These are phyloP conservation scores for Chionis minor DNA, from an alignment of 2,113 vertebrate species.

Conservation along the genomic window DNA sequence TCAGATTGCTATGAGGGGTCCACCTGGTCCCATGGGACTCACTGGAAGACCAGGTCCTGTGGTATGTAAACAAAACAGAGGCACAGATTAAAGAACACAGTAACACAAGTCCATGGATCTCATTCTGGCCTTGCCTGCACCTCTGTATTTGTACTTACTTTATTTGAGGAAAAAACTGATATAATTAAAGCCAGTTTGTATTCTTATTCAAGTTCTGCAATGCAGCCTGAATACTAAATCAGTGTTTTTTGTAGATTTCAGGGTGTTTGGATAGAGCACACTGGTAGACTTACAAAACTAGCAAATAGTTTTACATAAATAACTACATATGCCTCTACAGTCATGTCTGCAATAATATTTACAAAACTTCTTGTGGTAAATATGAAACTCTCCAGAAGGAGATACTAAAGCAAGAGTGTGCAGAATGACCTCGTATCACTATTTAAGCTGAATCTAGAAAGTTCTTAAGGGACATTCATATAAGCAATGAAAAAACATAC, in stretches of 20 bases:
- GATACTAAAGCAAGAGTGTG: background rate
- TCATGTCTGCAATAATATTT: background rate
- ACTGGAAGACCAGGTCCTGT: slow-evolving; percentile 97
- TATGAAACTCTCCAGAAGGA: background rate
- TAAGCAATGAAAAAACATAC: background rate
- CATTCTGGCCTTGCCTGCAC: background rate
- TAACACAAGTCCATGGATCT: background rate
- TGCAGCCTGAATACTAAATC: background rate
- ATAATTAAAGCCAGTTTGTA: background rate
- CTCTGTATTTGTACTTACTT: background rate
- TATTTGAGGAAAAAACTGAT: background rate
- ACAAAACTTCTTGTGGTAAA: background rate
- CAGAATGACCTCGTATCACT: background rate
- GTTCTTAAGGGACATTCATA: background rate
- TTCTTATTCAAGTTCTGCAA: background rate
- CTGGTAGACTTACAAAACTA: background rate
- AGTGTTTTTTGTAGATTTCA: background rate
- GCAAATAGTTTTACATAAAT: background rate
- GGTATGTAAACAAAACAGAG: slow-evolving; percentile 78
- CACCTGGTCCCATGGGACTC: slow-evolving; percentile 95
- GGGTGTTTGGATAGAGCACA: background rate
- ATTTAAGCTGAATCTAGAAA: background rate
- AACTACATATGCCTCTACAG: background rate
- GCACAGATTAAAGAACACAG: background rate
- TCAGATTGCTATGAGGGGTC: slow-evolving; percentile 95